A percentile compares a stretch with the other conserved stretches of the same genome.
Evolutionary conservation across 2,888 invertebrate species (phyloP).

Genomic region (Drosophila robusta): DNA sequence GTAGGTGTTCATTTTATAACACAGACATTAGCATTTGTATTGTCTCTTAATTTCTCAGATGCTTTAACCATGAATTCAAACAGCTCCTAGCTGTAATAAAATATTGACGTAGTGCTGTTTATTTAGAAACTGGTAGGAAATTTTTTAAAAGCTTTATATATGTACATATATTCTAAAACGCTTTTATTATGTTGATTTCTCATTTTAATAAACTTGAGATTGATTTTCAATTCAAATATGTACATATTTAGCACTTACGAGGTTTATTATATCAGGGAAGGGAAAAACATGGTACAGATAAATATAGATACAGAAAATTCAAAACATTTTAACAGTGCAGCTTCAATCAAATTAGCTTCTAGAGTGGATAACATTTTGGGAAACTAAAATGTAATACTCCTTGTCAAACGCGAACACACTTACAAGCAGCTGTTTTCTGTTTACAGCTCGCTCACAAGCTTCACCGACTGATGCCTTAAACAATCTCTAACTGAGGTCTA

Average conservation of each 20-base stretch:
- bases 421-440: slow-evolving; percentile 74
- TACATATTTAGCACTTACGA: too few relatives aligned
- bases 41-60: slow-evolving; percentile 28
- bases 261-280: too few relatives aligned
- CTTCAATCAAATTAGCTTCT: too few relatives aligned
- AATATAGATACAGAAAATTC: too few relatives aligned
- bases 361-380: too few relatives aligned
- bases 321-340: too few relatives aligned
- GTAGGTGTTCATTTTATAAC: slow-evolving; percentile 50
- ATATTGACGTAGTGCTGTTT: background rate
- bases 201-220: background rate
- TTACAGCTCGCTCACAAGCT: slow-evolving; percentile 53
- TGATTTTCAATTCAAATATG: background rate
- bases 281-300: too few relatives aligned
- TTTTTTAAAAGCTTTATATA: background rate
- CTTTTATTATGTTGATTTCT: slow-evolving; percentile 13
- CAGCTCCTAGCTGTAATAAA: slow-evolving; percentile 24
- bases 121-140: background rate
- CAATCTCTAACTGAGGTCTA: slow-evolving; percentile 18
- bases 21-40: slow-evolving; percentile 49
- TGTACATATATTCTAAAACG: too few relatives aligned
- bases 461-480: slow-evolving; percentile 12
- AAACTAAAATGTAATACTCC: too few relatives aligned
- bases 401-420: background rate
- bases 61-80: slow-evolving; percentile 19